phyloP scores from a whole-genome alignment of 1,140 invertebrate genomes.

The Drosophila neocordata region DNA sequence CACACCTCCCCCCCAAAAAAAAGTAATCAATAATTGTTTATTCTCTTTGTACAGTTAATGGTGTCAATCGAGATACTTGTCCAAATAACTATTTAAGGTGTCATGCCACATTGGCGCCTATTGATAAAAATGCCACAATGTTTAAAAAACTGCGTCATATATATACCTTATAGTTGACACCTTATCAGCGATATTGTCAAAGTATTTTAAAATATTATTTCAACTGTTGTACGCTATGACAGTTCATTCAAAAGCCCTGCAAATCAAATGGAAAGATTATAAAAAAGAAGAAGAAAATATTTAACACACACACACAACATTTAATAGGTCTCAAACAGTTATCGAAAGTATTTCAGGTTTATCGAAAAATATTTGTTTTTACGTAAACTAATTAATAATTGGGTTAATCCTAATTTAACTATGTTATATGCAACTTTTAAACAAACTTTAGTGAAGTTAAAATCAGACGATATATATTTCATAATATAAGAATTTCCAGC shows the following conservation, averaged over 20 bases:
- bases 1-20: neutral
- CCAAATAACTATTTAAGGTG: slow-evolving; percentile 9
- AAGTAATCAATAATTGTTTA: neutral
- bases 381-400: too few relatives aligned
- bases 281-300: neutral
- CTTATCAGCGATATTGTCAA: slow-evolving; percentile 12
- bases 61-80: slow-evolving; percentile 2
- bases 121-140: slow-evolving; percentile 22
- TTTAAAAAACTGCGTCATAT: slow-evolving; percentile 11
- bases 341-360: neutral
- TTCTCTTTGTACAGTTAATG: neutral
- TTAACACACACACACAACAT: neutral
- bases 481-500: too few relatives aligned
- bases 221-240: neutral
- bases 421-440: too few relatives aligned
- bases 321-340: neutral
- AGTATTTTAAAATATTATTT: slow-evolving; percentile 9
- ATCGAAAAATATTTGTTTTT: neutral
- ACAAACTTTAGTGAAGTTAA: too few relatives aligned
- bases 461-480: too few relatives aligned
- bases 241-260: neutral
- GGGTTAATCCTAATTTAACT: too few relatives aligned
- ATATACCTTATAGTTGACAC: slow-evolving; percentile 3
- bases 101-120: slow-evolving; percentile 6
- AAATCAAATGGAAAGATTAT: neutral